Conservation (phyloP, 2,888 invertebrate genomes). For the Sphaerophoria rueppellii region DNA sequence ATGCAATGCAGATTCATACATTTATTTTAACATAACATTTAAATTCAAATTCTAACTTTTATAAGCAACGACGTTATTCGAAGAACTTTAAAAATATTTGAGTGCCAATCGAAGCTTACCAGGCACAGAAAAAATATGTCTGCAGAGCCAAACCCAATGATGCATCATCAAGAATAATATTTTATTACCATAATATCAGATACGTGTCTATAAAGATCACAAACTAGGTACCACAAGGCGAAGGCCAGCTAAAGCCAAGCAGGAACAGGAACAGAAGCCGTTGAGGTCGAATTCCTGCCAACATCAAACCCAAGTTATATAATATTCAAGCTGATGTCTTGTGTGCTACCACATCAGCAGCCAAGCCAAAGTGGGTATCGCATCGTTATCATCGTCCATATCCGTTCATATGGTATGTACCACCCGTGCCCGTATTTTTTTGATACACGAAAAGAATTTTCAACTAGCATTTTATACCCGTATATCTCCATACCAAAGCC, state of each 20-base stretch:
- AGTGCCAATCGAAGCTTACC: too few species aligned
- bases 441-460: constrained; percentile 50
- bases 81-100: too few species aligned
- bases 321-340: not conserved
- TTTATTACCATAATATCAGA: constrained; percentile 61
- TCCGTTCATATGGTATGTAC: constrained; percentile 26
- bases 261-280: constrained; percentile 58
- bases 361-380: constrained; percentile 3
- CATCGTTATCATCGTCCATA: too few species aligned
- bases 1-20: too few species aligned
- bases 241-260: constrained; percentile 15
- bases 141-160: not conserved
- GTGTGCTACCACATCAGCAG: constrained; percentile 28
- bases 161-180: constrained; percentile 21
- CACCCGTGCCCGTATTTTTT: constrained; percentile 58
- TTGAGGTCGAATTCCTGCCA: constrained; percentile 48
- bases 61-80: too few species aligned
- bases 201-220: constrained; percentile 54
- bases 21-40: too few species aligned
- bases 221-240: constrained; percentile 36
- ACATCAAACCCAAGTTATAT: constrained; percentile 39
- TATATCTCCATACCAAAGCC: constrained; percentile 5
- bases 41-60: too few species aligned
- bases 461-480: constrained; percentile 49
- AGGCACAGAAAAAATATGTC: too few species aligned